These are phyloP conservation scores for Thamnophis sirtalis DNA, from an alignment of 2,113 vertebrate genomes.

Conservation along the genomic window DNA sequence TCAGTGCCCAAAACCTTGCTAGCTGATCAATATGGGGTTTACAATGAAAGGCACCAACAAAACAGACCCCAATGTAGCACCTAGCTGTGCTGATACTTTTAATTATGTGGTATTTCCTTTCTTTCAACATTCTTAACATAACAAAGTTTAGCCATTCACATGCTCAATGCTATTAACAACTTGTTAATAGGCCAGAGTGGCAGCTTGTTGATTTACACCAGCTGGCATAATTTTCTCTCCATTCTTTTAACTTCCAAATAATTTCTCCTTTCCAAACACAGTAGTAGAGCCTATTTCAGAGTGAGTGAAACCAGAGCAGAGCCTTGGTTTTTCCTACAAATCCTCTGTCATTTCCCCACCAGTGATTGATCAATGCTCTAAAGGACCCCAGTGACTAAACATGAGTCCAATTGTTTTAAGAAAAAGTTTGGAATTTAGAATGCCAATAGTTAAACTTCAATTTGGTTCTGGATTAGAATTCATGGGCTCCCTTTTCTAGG, in stretches of 20 bases:
- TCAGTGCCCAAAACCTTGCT: not conserved
- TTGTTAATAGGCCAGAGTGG: not conserved
- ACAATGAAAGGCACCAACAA: not conserved
- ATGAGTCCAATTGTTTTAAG: not conserved
- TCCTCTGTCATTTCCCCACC: not conserved
- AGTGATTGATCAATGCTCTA: not conserved
- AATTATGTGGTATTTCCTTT: not conserved
- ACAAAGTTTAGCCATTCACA: not conserved
- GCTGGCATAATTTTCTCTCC: not conserved
- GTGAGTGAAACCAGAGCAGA: not conserved
- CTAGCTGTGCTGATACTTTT: not conserved
- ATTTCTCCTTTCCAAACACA: not conserved
- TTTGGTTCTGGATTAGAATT: not conserved
- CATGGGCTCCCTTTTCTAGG: not conserved
- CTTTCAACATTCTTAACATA: not conserved
- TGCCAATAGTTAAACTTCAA: not conserved
- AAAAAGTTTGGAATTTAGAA: not conserved
- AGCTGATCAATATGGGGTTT: not conserved
- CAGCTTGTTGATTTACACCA: not conserved
- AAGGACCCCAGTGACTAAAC: not conserved
- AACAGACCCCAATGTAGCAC: not conserved
- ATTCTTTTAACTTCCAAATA: not conserved
- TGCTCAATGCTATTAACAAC: not conserved
- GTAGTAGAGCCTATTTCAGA: not conserved
- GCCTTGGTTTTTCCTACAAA: not conserved